Evolutionary conservation across 2,113 vertebrate genomes (phyloP).

Genomic region (Thomomys bottae): DNA sequence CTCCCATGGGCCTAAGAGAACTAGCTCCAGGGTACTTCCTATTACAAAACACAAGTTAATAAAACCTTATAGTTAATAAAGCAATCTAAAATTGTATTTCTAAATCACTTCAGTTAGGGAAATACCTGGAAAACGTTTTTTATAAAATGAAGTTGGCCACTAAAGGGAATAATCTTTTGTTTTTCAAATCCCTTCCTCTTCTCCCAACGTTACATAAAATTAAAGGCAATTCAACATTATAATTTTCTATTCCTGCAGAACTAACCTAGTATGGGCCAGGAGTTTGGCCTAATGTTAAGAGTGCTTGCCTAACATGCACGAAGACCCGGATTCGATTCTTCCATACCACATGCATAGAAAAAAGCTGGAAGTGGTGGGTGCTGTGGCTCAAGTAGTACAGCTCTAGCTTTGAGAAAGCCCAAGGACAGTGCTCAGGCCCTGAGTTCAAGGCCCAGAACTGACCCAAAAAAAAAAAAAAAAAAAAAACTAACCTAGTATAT

Average conservation of each 20-base stretch:
- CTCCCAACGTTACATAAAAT: slow-evolving; percentile 52
- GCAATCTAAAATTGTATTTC: slow-evolving; percentile 28
- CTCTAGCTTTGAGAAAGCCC: too few species aligned
- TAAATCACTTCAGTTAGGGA: slow-evolving; percentile 23
- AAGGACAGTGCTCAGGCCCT: too few species aligned
- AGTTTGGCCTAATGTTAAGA: too few species aligned
- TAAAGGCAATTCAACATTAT: slow-evolving; percentile 33
- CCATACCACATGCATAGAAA: too few species aligned
- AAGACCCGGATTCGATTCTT: too few species aligned
- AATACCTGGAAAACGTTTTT: slow-evolving; percentile 43
- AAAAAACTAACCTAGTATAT: slow-evolving; percentile 11
- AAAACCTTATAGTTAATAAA: slow-evolving; percentile 22
- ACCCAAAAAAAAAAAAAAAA: too few species aligned
- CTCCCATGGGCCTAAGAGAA: slow-evolving; percentile 15
- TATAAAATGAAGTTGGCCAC: slow-evolving; percentile 36
- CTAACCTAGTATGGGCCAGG: too few species aligned
- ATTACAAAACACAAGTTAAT: background rate
- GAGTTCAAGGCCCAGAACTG: too few species aligned
- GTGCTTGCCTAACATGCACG: too few species aligned
- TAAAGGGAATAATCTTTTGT: background rate
- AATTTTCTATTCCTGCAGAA: slow-evolving; percentile 28
- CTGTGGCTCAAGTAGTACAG: too few species aligned
- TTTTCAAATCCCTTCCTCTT: slow-evolving; percentile 54
- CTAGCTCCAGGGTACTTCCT: background rate
- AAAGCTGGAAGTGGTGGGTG: too few species aligned